Evolutionary conservation across 1,140 invertebrate genomes (phyloP).

Genomic region (Tenebrio molitor): DNA sequence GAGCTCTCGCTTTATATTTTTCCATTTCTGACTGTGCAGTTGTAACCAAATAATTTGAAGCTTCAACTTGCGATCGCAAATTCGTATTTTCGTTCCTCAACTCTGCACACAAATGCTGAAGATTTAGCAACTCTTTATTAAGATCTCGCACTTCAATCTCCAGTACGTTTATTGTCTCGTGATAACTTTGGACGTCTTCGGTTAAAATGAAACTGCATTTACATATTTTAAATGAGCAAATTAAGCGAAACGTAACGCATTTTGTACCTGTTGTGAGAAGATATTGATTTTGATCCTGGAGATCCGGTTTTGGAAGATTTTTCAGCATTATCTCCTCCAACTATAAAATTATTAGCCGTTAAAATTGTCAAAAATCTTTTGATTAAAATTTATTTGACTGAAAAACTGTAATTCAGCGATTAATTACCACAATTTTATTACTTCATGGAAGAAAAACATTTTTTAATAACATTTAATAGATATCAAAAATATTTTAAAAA

Average conservation of each 20-base stretch:
- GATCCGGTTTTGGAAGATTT: too few relatives aligned
- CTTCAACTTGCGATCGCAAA: slow-evolving; percentile 65
- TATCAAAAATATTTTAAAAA: too few relatives aligned
- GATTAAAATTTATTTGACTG: too few relatives aligned
- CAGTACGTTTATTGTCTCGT: slow-evolving; percentile 62
- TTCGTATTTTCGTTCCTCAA: slow-evolving; percentile 60
- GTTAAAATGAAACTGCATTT: slow-evolving; percentile 55
- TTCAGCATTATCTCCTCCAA: too few relatives aligned
- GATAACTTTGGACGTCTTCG: slow-evolving; percentile 61
- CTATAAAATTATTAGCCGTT: too few relatives aligned
- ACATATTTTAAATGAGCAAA: too few relatives aligned
- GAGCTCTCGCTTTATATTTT: slow-evolving; percentile 79
- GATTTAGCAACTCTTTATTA: slow-evolving; percentile 67
- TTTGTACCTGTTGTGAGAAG: slow-evolving; percentile 41
- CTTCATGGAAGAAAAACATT: too few relatives aligned
- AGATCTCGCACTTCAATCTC: slow-evolving; percentile 67
- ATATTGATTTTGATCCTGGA: slow-evolving; percentile 21
- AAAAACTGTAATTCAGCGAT: too few relatives aligned
- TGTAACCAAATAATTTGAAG: slow-evolving; percentile 72
- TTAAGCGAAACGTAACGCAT: too few relatives aligned
- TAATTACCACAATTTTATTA: too few relatives aligned
- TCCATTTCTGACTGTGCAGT: slow-evolving; percentile 74
- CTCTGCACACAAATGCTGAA: slow-evolving; percentile 62
- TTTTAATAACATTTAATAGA: too few relatives aligned
- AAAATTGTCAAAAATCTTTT: too few relatives aligned